Conservation (phyloP, 2,797 vertebrate genomes). For the Aselliscus stoliczkanus region DNA sequence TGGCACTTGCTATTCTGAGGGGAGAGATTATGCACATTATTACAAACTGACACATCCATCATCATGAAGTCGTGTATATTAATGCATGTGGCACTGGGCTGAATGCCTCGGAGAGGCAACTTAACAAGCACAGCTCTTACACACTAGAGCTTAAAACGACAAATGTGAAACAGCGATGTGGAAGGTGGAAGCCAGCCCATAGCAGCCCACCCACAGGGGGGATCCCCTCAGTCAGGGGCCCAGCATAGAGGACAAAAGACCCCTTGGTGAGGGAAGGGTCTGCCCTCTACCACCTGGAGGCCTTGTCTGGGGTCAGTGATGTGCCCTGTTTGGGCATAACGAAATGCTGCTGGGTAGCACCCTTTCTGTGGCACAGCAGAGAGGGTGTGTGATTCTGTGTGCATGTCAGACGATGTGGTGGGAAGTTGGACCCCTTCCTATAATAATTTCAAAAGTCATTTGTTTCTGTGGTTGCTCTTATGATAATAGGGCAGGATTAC, state of each 20-base stretch:
- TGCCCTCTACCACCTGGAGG: background rate
- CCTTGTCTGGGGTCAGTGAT: background rate
- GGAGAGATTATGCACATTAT: conserved; percentile 51
- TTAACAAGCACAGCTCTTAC: background rate
- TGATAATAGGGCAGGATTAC: background rate
- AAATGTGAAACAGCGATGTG: background rate
- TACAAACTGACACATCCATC: conserved; percentile 35
- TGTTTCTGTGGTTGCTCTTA: background rate
- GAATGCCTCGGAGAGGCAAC: conserved; percentile 22
- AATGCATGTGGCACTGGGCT: background rate
- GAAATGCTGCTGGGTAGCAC: background rate
- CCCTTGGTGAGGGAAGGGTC: too few species aligned
- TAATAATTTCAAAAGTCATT: background rate
- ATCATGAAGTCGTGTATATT: background rate
- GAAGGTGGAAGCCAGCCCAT: accelerated
- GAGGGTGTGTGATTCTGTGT: background rate
- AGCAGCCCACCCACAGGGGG: accelerated
- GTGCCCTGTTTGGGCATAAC: background rate
- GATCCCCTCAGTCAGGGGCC: background rate
- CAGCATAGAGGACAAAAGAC: background rate
- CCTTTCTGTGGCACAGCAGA: background rate
- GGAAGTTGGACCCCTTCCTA: background rate
- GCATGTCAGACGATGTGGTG: background rate
- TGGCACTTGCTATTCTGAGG: conserved; percentile 47
- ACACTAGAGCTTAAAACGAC: background rate